Evolutionary conservation across 2,888 invertebrate genomes (phyloP), one percentile per base, ranked within the genome.

Genomic region (Tetragnatha montana): DNA sequence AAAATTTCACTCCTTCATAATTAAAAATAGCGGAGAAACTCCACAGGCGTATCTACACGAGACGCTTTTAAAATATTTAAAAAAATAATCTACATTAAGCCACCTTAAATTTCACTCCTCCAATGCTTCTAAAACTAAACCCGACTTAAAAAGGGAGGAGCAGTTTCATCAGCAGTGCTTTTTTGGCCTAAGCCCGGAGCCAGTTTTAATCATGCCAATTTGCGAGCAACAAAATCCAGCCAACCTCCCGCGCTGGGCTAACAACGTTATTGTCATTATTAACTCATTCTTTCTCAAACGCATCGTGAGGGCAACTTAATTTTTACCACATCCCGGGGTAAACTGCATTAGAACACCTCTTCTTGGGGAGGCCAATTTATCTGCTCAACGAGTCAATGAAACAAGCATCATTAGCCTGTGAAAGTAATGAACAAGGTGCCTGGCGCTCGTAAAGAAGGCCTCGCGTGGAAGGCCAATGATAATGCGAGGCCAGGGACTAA

Each of bases 381-480:
- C 82, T 82, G 82, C 71, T 82, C 69, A 81, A 71, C 73, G 71
- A 82, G 82, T 82, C 88, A 88, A 88, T 88, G 78, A 82, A 87
- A 75, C 87, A 88, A 82, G 82, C 78, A 78, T 82, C 88, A 88
- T 88, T 88, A 88, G 82, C 71, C 79, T 51, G 35, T 51, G 76
- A 88, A 82, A 88, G 88, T 88, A 88, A 88, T 88, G 88, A 82
- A 88, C 82, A 88, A 60, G 78, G 70, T 74, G 76, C 76, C 81
- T 75, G 49, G 81, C 68, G 87, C 81, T 87, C 87, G 87, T 81
- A 87, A 87, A 87, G 87, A 87, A 87, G 81, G 75, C 74, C 75
- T 68, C 69, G 69, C 75, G 87, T 81, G 68, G 47, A 81, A 87
- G 69, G 74, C 69, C 74, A 81, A 73, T 87, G 81, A 87, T 81